Conservation (phyloP, 2,888 invertebrate genomes). For the Himalopsyche japonica region DNA sequence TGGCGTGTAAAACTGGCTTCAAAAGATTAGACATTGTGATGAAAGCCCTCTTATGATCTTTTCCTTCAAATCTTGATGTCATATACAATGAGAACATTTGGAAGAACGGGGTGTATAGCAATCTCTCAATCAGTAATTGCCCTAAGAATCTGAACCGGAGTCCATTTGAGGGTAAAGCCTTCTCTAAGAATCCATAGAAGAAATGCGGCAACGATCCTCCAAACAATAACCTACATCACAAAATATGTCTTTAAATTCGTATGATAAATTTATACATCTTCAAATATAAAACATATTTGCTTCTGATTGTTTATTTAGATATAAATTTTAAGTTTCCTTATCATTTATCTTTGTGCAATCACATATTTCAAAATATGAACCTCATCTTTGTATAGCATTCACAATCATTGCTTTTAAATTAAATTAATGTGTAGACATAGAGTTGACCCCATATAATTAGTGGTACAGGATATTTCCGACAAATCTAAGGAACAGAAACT, state of each 20-base stretch:
- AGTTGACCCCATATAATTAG: no score
- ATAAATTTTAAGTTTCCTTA: no score
- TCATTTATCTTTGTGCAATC: no score
- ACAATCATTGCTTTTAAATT: no score
- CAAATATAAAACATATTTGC: no score
- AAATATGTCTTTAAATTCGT: background rate
- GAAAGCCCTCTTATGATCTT: slow-evolving; percentile 66
- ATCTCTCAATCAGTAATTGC: slow-evolving; percentile 71
- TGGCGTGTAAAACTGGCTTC: slow-evolving; percentile 68
- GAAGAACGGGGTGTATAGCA: slow-evolving; percentile 72
- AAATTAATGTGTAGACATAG: no score
- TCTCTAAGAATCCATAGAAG: slow-evolving; percentile 70
- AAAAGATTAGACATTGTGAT: slow-evolving; percentile 68
- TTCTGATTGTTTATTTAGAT: no score
- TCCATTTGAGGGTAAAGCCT: slow-evolving; percentile 62
- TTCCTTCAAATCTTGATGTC: slow-evolving; percentile 76
- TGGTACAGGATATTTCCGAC: no score
- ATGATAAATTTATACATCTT: no score
- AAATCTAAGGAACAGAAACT: no score
- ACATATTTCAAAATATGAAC: no score
- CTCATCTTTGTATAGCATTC: no score
- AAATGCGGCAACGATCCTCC: slow-evolving; percentile 80
- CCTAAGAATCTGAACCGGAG: slow-evolving; percentile 60
- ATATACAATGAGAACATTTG: slow-evolving; percentile 75
- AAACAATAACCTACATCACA: slow-evolving; percentile 68